Base-by-base conservation (phyloP, 1,140 invertebrate species). In the Danaus plexippus region DNA sequence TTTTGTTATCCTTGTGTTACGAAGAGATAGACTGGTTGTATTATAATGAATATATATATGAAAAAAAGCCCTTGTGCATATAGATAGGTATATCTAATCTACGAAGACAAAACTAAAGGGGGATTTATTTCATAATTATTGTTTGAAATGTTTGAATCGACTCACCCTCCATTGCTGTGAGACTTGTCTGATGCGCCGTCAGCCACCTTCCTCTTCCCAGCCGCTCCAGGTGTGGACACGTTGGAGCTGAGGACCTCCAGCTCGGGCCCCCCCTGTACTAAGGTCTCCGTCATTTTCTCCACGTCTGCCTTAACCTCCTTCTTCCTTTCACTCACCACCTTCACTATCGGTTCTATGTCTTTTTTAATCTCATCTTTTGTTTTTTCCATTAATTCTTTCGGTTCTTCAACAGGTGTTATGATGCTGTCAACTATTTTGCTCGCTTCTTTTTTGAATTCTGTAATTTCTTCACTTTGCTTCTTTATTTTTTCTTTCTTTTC, bases 201-300 rank as follows among this genome's bases (percentile, higher is more conserved):
- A 0, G 68, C 51, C 54, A 69, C 68, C 41, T 78, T 83, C 41
- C 52, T 49, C 41, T 77, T 69, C 45, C 79, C 81, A 9, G 78
- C 71, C 10, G 64, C 59, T 7, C 66, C 77, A 6, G 80, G 76
- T 18, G 83, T 75, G 1, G 86, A 82, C n/a, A 87, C 42, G 65
- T 88, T 88, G 3, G 80, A 87, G 69, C 86, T 88, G 54, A 83
- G 86, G 1, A 88, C 85, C 57, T 88, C 87, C 0, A 87, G 71
- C 43, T 88, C 87, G 9, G 80, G 73, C 13, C 86, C 85, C 5
- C 86, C 86, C 53, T 79, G 86, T 1, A 88, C 80, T 11, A 88
- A 59, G 0, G 80, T 72, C 50, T 85, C 85, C 47, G 72, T 87
- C 11, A 85, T 73, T 63, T 71, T 82, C 43, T 85, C 85, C 2